phyloP scores from a whole-genome alignment of 2,113 vertebrate genomes.

The Sigmodon hispidus region DNA sequence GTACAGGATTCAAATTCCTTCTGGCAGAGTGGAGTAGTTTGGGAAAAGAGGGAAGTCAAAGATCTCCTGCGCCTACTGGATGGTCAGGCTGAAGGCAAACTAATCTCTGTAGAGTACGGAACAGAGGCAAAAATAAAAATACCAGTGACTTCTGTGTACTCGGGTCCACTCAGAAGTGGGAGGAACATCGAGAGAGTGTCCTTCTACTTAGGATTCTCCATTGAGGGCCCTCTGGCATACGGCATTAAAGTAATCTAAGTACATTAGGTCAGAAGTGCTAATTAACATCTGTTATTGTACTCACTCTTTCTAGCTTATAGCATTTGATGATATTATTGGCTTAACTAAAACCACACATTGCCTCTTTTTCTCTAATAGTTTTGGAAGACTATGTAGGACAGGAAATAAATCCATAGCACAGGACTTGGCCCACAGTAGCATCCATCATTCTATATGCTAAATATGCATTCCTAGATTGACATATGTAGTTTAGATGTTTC shows the following conservation, averaged over 20 bases:
- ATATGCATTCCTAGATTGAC: not conserved
- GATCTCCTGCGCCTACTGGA: constrained; percentile 72
- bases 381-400: not conserved
- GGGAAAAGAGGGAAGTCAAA: constrained; percentile 75
- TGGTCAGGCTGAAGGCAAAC: constrained; percentile 77
- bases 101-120: constrained; percentile 80
- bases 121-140: constrained; percentile 77
- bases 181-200: constrained; percentile 80
- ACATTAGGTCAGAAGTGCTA: not conserved
- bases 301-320: not conserved
- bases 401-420: not conserved
- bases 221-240: constrained; percentile 82
- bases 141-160: constrained; percentile 79
- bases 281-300: not conserved
- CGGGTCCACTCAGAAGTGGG: constrained; percentile 73
- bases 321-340: not conserved
- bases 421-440: not conserved
- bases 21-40: constrained; percentile 81
- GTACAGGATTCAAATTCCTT: constrained; percentile 65
- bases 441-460: not conserved
- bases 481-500: not conserved
- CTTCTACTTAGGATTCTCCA: constrained; percentile 85
- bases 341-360: not conserved
- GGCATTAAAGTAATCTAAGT: constrained; percentile 72
- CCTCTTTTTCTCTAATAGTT: not conserved